Conservation (phyloP, 2,888 invertebrate genomes). For the Tetanocera ferruginea region DNA sequence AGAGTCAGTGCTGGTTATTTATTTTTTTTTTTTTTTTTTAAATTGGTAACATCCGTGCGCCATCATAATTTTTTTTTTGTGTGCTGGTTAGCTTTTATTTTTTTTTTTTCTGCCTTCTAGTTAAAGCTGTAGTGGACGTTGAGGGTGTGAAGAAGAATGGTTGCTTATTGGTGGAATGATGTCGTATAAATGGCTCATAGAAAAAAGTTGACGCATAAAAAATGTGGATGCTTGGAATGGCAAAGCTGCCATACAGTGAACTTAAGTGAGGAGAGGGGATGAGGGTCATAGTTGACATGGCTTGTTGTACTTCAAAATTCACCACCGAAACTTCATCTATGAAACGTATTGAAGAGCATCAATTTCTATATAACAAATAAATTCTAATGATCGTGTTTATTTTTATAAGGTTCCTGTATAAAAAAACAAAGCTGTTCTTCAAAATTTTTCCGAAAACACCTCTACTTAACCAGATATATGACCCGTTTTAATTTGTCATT, state of each 20-base stretch:
- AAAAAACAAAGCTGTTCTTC: too few relatives aligned
- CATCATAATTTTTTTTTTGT: conserved; percentile 44
- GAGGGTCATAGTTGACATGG: not conserved
- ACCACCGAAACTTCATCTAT: not conserved
- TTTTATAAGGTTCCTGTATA: too few relatives aligned
- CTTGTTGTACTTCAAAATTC: not conserved
- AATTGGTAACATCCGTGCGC: conserved; percentile 54
- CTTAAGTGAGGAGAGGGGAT: too few relatives aligned
- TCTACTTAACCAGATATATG: too few relatives aligned
- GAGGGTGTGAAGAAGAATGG: conserved; percentile 31
- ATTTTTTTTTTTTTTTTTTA: conserved; percentile 50
- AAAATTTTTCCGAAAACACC: too few relatives aligned
- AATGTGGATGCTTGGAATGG: too few relatives aligned
- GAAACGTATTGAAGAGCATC: not conserved
- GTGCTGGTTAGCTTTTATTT: conserved; percentile 35
- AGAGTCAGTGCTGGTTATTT: not conserved
- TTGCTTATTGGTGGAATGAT: conserved; percentile 38
- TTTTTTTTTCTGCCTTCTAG: not conserved
- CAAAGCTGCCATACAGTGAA: too few relatives aligned
- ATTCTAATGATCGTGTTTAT: too few relatives aligned
- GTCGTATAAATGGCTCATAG: not conserved
- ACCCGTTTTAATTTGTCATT: too few relatives aligned
- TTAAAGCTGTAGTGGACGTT: not conserved
- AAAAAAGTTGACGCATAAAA: too few relatives aligned
- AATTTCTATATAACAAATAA: too few relatives aligned